These are phyloP conservation scores for Limenitis camilla DNA, from an alignment of 2,888 invertebrate genomes.

Conservation along the genomic window DNA sequence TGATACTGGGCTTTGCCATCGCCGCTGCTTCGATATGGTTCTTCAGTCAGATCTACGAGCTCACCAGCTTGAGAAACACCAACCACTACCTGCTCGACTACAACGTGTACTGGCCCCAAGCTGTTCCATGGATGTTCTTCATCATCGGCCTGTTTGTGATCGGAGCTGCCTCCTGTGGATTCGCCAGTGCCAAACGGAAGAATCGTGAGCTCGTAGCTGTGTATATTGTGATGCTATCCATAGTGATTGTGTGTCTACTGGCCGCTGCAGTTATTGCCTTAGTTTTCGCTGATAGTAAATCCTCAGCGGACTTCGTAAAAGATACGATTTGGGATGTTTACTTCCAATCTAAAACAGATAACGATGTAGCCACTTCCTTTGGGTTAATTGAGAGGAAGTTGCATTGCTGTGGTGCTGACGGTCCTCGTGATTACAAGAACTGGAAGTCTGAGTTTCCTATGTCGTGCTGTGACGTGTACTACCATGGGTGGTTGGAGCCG, in stretches of 20 bases:
- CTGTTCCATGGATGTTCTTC: slow-evolving; percentile 62
- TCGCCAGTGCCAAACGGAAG: slow-evolving; percentile 45
- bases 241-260: slow-evolving; percentile 40
- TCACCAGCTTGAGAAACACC: slow-evolving; percentile 48
- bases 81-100: slow-evolving; percentile 63
- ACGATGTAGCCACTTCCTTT: slow-evolving; percentile 39
- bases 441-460: slow-evolving; percentile 53
- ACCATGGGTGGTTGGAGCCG: slow-evolving; percentile 51
- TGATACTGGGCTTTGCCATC: slow-evolving; percentile 44
- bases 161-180: slow-evolving; percentile 50
- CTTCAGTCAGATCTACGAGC: slow-evolving; percentile 48
- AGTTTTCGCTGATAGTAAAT: slow-evolving; percentile 49
- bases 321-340: slow-evolving; percentile 63
- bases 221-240: slow-evolving; percentile 41
- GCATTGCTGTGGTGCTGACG: slow-evolving; percentile 61
- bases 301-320: slow-evolving; percentile 53
- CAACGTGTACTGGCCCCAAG: slow-evolving; percentile 64
- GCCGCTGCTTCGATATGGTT: slow-evolving; percentile 52
- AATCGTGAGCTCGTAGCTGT: slow-evolving; percentile 41
- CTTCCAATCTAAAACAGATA: slow-evolving; percentile 46
- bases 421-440: slow-evolving; percentile 59
- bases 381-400: slow-evolving; percentile 51
- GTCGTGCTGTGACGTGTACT: slow-evolving; percentile 62
- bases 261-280: slow-evolving; percentile 45
- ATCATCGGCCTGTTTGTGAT: slow-evolving; percentile 48